Evolutionary conservation across 2,113 vertebrate genomes (phyloP).

Genomic region (Perca fluviatilis): DNA sequence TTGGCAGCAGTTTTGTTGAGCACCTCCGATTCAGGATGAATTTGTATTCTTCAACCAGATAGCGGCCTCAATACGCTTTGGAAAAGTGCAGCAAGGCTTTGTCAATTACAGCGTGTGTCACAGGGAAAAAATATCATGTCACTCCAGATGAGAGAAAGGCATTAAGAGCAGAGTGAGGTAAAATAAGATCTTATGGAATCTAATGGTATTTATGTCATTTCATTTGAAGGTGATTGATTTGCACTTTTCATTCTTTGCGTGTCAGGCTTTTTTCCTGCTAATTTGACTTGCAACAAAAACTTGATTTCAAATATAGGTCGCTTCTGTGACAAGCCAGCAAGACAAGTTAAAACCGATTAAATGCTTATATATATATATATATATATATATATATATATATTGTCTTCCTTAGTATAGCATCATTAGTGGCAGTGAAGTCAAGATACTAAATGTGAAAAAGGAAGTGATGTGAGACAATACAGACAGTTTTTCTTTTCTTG

Average conservation of each 20-base stretch:
- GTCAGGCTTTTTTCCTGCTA: slow-evolving; percentile 36
- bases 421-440: slow-evolving; percentile 12
- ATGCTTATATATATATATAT: slow-evolving; percentile 7
- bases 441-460: not conserved
- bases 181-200: slow-evolving; percentile 80
- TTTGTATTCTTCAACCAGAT: slow-evolving; percentile 84
- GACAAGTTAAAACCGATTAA: slow-evolving; percentile 20
- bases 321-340: slow-evolving; percentile 27
- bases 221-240: slow-evolving; percentile 79
- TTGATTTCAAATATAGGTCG: slow-evolving; percentile 48
- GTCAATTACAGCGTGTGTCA: slow-evolving; percentile 80
- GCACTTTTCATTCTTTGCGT: slow-evolving; percentile 64
- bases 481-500: not conserved
- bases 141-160: slow-evolving; percentile 77
- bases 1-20: slow-evolving; percentile 92
- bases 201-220: slow-evolving; percentile 81
- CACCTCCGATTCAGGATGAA: slow-evolving; percentile 89
- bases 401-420: not conserved
- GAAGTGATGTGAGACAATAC: not conserved
- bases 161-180: slow-evolving; percentile 72
- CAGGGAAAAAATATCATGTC: slow-evolving; percentile 75
- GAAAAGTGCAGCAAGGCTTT: slow-evolving; percentile 78
- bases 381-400: not conserved
- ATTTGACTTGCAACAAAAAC: slow-evolving; percentile 57
- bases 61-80: slow-evolving; percentile 77